These are phyloP conservation scores for Callaeas wilsoni DNA, from an alignment of 2,113 vertebrate genomes.

Conservation along the genomic window DNA sequence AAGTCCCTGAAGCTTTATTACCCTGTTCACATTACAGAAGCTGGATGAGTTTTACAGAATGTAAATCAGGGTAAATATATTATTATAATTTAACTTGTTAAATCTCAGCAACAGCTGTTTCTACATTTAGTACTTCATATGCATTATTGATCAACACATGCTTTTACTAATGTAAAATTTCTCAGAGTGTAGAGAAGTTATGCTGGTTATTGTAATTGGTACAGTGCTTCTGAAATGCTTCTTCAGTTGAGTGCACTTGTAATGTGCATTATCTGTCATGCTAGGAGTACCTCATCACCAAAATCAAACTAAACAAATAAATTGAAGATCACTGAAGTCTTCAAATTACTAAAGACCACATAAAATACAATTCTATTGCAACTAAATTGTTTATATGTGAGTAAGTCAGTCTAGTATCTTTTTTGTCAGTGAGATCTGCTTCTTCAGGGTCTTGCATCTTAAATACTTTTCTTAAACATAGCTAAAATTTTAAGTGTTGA, in stretches of 20 bases:
- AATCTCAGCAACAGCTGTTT: conserved; percentile 63
- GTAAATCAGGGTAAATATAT: conserved; percentile 4
- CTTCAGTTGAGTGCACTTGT: not conserved
- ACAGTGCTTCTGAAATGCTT: not conserved
- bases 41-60: not conserved
- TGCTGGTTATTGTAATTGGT: not conserved
- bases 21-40: not conserved
- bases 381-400: not conserved
- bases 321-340: not conserved
- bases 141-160: conserved; percentile 24
- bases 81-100: conserved; percentile 48
- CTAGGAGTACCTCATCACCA: not conserved
- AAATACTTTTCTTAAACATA: not conserved
- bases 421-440: not conserved
- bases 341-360: not conserved
- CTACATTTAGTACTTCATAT: not conserved
- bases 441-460: not conserved
- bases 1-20: not conserved
- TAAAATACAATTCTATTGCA: not conserved
- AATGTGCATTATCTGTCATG: not conserved
- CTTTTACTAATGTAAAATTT: conserved; percentile 16
- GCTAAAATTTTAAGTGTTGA: not conserved
- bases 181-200: not conserved
- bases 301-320: not conserved
- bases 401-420: not conserved